Evolutionary conservation across 1,140 invertebrate species (phyloP), one percentile per base, ranked within the genome.

Genomic region (Atta texana): DNA sequence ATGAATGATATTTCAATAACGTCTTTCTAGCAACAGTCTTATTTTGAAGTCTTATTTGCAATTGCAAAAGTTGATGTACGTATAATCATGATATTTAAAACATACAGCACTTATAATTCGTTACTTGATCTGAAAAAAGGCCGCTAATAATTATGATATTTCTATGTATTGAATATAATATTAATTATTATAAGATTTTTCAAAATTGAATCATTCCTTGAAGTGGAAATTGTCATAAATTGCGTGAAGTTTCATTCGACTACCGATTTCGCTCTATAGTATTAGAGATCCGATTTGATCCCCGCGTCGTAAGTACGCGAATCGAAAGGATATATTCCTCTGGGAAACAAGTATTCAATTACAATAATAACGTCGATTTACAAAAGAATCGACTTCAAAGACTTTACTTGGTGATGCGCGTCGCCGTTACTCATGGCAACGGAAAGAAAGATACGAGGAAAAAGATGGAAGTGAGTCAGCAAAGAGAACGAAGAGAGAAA

Each of bases 281-380:
- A 57, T 85, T 74, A 81, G 63, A 81, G 57, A 85, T 89, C 78
- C 80, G 78, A 89, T 88, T 90, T 88, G 80, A 88, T 66, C 57
- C 44, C n/a, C 59, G 57, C 75, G 61, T 90, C 68, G 75, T 78
- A 64, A 76, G 80, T 28, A 24, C 59, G 49, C 49, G 74, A 59
- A 75, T 66, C 80, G 71, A 90, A 89, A 90, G 86, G 80, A 90
- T 91, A 88, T 92, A 24, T 39, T 87, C 77, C 82, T 91, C 81
- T 86, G 81, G 85, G 88, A 92, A 90, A 92, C 91, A 92, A 93
- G 90, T 92, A 94, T 94, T 93, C 90, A 93, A 93, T 94, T 93
- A 93, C 87, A 88, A 93, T 94, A 90, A 93, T 93, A 92, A 93
- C 86, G 78, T 89, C 90, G 88, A 91, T 91, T 90, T 90, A 93